Base-by-base conservation (phyloP, 2,888 invertebrate species). In the Agrilus mali region DNA sequence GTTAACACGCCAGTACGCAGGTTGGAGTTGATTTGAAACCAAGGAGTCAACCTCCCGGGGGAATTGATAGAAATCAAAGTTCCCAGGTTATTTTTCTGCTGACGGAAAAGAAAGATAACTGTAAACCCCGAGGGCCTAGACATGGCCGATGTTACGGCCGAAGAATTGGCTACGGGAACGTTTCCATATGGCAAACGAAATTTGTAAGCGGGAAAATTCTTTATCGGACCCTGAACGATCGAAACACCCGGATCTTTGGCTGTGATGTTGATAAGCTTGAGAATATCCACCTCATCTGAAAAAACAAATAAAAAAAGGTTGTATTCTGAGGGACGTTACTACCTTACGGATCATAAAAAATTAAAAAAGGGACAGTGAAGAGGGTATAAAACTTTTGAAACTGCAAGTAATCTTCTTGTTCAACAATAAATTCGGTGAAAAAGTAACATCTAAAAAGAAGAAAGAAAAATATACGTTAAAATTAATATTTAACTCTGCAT, bases 161-260 rank as follows among this genome's bases (percentile, higher is more conserved):
- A 60, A 14, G 65, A 63, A 48, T 65, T 67, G 1, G 60, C 50
- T 42, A 68, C 51, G 4, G 66, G 64, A 6, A 66, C 65, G 47
- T 67, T 65, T 35, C 64, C 66, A 50, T 65, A 68, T 12, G 65
- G 65, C 39, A 65, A 54, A 10, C 68, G 61, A 48, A 68, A 66
- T 53, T 68, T 68, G 55, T 66, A 68, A 10, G 68, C 68, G n/a
- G 67, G 65, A 51, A 56, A 65, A 41, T 63, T 61, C 31, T 49
- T 50, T 44, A 67, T 65, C 10, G 68, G 67, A 4, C 68, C 68
- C 50, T 65, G 63, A 3, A 66, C 66, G 14, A 63, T 46, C 4
- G 67, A 67, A 12, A 68, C 66, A n/a, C 68, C 68, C 46, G 61
- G 65, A 45, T 67, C 65, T 45, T 66, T 65, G 12, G 60, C 56